Base-by-base conservation (phyloP, 2,113 vertebrate species). In the Mesoclemmys tuberculata region DNA sequence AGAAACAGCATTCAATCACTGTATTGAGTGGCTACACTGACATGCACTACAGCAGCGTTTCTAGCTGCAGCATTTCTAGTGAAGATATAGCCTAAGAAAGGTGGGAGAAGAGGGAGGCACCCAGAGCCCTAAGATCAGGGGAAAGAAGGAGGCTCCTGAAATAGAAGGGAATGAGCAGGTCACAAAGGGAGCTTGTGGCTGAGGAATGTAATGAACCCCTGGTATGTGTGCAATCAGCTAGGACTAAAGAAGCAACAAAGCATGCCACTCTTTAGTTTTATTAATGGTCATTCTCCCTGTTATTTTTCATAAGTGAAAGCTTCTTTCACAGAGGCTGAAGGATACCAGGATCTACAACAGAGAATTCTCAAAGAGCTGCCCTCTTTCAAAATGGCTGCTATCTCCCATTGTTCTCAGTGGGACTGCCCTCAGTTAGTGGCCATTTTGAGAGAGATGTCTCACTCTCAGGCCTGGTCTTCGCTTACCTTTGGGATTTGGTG, bases 361-460 rank as follows among this genome's bases (percentile, higher is more conserved):
- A 4, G 92, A 87, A 3, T 29, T 85, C 61, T 2, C 68, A 6
- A 68, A 79, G n/a, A 64, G 26, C 4, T 26, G 14, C 16, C 78
- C 44, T 27, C 29, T 79, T 89, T 38, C 64, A 10, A 87, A 96
- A 89, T 5, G 48, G 19, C 54, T 46, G 75, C 35, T 9, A 78
- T n/a, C 77, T 6, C 54, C 1, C 46, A 79, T 1, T 86, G n/a
- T 96, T 92, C 35, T 56, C 38, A 41, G 46, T 84, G 38, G 89
- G 83, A 95, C 77, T 1, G 0, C 82, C 82, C 77, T 84, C 82
- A 44, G 4, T 95, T 89, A 48, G 85, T 77, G 92, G 55, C 9
- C 89, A 92, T 89, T 92, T 89, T 88, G 83, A 94, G 48, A 92
- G 90, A 22, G 29, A 26, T 44, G 38, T 35, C 58, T 85, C 35